These are phyloP conservation scores for Drosophila cardini DNA, from an alignment of 1,140 invertebrate species.

Conservation along the genomic window DNA sequence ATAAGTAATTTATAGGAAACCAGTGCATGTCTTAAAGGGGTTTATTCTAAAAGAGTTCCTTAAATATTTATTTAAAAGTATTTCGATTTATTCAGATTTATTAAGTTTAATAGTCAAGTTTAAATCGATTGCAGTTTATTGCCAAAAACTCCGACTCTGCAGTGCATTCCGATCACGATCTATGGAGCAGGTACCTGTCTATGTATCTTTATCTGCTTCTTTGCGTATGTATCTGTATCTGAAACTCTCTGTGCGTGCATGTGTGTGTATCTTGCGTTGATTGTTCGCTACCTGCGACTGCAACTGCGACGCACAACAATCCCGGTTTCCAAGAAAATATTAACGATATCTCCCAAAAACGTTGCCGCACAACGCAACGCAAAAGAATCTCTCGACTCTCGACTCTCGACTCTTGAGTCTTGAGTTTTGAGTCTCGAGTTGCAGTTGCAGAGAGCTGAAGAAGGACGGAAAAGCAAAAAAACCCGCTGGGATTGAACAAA, in stretches of 20 bases:
- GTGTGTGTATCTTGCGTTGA: slow-evolving; percentile 53
- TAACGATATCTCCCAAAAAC: slow-evolving; percentile 80
- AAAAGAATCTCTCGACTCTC: background rate
- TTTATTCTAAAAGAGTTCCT: background rate
- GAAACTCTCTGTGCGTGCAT: slow-evolving; percentile 21
- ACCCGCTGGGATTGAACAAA: slow-evolving; percentile 76
- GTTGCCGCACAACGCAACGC: slow-evolving; percentile 62
- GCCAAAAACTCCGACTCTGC: slow-evolving; percentile 67
- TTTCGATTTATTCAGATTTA: slow-evolving; percentile 1
- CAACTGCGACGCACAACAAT: slow-evolving; percentile 64
- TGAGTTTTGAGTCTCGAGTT: slow-evolving; percentile 33
- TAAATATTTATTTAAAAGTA: background rate
- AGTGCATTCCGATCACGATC: slow-evolving; percentile 66
- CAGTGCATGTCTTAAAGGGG: no score
- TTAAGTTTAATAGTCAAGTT: slow-evolving; percentile 25
- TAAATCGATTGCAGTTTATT: slow-evolving; percentile 55
- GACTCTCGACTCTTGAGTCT: background rate
- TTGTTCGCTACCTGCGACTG: slow-evolving; percentile 67
- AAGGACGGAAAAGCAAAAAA: background rate
- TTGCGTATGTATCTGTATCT: slow-evolving; percentile 38
- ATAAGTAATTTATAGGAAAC: no score
- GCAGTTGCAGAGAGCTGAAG: slow-evolving; percentile 31
- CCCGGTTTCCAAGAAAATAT: slow-evolving; percentile 81
- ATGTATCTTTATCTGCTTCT: slow-evolving; percentile 10
- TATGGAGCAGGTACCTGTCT: slow-evolving; percentile 77